Conservation (phyloP, 2,113 vertebrate species). For the Charadrius vociferus region DNA sequence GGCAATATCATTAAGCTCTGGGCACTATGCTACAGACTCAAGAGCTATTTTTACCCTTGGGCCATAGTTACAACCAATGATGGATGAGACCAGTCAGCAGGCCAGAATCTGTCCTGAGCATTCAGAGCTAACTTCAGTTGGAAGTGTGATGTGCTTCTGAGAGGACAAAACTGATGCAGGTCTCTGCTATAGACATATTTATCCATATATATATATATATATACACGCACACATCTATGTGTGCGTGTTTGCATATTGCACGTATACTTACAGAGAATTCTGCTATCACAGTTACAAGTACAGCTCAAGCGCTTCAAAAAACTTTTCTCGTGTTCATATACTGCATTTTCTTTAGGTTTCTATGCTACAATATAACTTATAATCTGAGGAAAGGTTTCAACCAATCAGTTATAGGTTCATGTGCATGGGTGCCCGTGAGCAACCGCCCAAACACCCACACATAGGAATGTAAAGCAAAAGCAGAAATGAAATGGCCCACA, state of each 20-base stretch:
- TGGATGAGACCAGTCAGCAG: slow-evolving; percentile 22
- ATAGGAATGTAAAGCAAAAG: not conserved
- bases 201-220: not conserved
- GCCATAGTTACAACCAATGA: not conserved
- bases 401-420: not conserved
- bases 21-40: not conserved
- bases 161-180: not conserved
- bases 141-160: not conserved
- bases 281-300: not conserved
- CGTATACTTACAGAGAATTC: not conserved
- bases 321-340: not conserved
- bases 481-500: not conserved
- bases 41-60: slow-evolving; percentile 27
- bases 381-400: not conserved
- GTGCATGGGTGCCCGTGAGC: accelerated
- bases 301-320: not conserved
- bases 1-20: slow-evolving; percentile 27
- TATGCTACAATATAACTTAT: not conserved
- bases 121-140: not conserved
- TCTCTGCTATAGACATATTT: not conserved
- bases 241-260: not conserved
- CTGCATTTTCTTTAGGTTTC: not conserved
- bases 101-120: not conserved
- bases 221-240: accelerated
- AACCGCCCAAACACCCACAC: not conserved